A percentile compares a stretch with the other conserved stretches of the same genome.
Conservation (phyloP, 2,797 vertebrate species). For the Microchirus variegatus region DNA sequence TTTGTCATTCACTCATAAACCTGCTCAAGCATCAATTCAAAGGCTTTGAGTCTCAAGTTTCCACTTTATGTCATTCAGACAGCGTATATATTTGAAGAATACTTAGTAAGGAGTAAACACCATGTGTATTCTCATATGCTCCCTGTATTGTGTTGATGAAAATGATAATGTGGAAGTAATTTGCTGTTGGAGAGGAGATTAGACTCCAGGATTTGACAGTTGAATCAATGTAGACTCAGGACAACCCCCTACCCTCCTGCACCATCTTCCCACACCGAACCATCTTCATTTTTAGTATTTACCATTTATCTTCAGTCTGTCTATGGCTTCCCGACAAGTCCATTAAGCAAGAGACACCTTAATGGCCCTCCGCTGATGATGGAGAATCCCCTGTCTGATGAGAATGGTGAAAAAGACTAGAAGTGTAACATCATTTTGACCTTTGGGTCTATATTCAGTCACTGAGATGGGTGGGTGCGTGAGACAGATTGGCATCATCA, state of each 20-base stretch:
- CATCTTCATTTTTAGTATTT: conserved; percentile 81
- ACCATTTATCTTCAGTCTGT: conserved; percentile 80
- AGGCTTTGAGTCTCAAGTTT: conserved; percentile 11
- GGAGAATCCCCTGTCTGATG: conserved; percentile 77
- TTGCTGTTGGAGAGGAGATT: conserved; percentile 73
- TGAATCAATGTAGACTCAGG: conserved; percentile 75
- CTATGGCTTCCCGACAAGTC: conserved; percentile 80
- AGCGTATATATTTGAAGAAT: conserved; percentile 26
- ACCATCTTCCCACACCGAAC: conserved; percentile 64
- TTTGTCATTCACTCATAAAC: conserved; percentile 51
- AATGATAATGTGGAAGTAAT: conserved; percentile 65
- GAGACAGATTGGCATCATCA: conserved; percentile 43
- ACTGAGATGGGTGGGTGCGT: conserved; percentile 27
- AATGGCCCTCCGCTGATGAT: conserved; percentile 79
- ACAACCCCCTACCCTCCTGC: conserved; percentile 51
- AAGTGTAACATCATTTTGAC: conserved; percentile 71
- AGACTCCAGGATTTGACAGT: conserved; percentile 72
- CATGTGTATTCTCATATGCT: conserved; percentile 46
- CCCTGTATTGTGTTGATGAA: conserved; percentile 63
- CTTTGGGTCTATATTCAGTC: conserved; percentile 63
- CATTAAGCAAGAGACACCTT: conserved; percentile 82
- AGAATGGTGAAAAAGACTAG: conserved; percentile 74
- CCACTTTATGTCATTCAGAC: conserved; percentile 22
- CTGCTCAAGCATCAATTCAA: conserved; percentile 37
- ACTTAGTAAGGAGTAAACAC: conserved; percentile 21